Conservation (phyloP, 2,888 invertebrate genomes). For the Troilus luridus region DNA sequence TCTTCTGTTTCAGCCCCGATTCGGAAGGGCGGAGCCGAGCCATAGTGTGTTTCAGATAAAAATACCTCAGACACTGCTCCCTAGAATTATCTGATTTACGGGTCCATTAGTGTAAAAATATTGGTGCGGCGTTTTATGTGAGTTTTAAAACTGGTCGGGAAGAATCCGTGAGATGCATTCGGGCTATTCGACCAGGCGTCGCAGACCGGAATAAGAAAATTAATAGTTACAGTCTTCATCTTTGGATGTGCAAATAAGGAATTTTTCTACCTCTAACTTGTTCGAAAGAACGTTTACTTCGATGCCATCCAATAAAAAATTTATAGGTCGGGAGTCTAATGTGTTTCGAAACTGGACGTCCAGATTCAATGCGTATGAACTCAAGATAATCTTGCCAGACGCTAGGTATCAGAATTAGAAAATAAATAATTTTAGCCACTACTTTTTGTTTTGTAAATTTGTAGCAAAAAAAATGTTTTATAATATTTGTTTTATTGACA, state of each 20-base stretch:
- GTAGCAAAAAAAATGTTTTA: too few species aligned
- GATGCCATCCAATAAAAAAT: too few species aligned
- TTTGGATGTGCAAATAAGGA: neutral
- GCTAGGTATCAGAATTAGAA: too few species aligned
- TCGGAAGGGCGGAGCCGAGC: slow-evolving; percentile 42
- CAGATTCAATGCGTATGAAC: too few species aligned
- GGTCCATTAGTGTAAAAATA: slow-evolving; percentile 60
- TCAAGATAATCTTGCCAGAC: too few species aligned
- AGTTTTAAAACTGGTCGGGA: slow-evolving; percentile 55
- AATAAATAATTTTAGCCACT: too few species aligned
- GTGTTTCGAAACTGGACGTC: too few species aligned
- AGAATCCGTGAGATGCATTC: slow-evolving; percentile 4
- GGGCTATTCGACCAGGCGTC: neutral
- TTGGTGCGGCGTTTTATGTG: slow-evolving; percentile 55
- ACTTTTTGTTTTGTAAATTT: too few species aligned
- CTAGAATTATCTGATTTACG: slow-evolving; percentile 59
- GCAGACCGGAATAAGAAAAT: neutral
- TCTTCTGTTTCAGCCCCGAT: neutral
- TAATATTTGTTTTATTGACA: too few species aligned
- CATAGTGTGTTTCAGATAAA: slow-evolving; percentile 56
- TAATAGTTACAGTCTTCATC: neutral
- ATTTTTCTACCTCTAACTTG: neutral
- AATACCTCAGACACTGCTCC: slow-evolving; percentile 53
- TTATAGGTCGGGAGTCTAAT: too few species aligned
- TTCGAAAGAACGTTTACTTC: too few species aligned